phyloP scores from a whole-genome alignment of 2,113 vertebrate species.

The Nothoprocta pentlandii region DNA sequence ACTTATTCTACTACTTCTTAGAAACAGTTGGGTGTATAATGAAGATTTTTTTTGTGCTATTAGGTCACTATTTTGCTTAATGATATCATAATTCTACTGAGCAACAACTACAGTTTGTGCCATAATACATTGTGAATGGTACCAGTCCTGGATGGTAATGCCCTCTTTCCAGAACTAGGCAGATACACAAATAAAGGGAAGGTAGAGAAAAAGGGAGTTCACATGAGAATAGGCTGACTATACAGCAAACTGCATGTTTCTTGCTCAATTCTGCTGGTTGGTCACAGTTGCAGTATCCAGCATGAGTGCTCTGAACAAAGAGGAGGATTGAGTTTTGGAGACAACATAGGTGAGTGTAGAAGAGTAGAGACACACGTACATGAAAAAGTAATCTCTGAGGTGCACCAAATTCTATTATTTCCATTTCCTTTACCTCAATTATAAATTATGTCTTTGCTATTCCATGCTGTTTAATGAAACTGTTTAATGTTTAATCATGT shows the following conservation, averaged over 20 bases:
- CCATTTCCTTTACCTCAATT: background rate
- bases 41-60: background rate
- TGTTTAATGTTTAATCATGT: background rate
- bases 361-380: background rate
- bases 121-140: no score
- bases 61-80: background rate
- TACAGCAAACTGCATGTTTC: background rate
- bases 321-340: background rate
- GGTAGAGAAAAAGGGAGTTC: background rate
- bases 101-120: no score
- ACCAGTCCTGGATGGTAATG: no score
- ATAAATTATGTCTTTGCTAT: background rate
- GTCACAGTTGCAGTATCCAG: background rate
- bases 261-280: background rate
- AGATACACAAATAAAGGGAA: background rate
- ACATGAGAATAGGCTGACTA: rapidly evolving
- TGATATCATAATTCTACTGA: no score
- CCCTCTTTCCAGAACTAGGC: background rate
- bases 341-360: background rate
- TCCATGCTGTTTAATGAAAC: background rate
- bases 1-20: background rate
- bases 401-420: background rate
- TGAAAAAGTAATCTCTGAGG: background rate
- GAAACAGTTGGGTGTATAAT: background rate
- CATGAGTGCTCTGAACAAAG: background rate